Evolutionary conservation across 1,140 invertebrate genomes (phyloP).

Genomic region (Brachionus rotundiformis): DNA sequence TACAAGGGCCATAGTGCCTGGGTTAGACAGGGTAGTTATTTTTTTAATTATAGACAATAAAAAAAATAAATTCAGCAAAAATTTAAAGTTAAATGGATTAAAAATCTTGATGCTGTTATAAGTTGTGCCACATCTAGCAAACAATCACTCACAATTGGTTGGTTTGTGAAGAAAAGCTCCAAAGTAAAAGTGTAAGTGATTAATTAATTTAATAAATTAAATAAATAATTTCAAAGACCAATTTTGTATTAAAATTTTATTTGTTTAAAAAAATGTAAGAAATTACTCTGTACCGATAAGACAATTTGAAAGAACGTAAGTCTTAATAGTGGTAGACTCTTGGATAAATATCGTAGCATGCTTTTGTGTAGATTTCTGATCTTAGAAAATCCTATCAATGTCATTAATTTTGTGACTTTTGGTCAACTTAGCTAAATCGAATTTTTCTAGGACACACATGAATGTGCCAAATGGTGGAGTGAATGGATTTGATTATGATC

Average conservation of each 20-base stretch:
- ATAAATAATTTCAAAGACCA: background rate
- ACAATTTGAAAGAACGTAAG: constrained; percentile 42
- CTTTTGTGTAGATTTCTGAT: background rate
- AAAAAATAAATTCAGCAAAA: background rate
- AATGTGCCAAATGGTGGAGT: constrained; percentile 40
- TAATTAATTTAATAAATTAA: background rate
- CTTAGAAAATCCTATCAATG: background rate
- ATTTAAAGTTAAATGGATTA: constrained; percentile 59
- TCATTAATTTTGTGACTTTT: background rate
- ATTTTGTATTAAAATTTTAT: background rate
- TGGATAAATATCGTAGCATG: constrained; percentile 12
- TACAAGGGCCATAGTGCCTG: constrained; percentile 61
- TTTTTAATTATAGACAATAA: background rate
- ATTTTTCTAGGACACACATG: constrained; percentile 28
- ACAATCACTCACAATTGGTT: constrained; percentile 62
- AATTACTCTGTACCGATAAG: constrained; percentile 43
- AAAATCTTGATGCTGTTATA: constrained; percentile 62
- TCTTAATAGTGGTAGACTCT: background rate
- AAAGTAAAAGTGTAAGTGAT: constrained; percentile 44
- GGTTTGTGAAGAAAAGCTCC: constrained; percentile 60
- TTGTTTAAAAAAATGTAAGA: background rate
- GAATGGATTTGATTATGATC: constrained; percentile 45
- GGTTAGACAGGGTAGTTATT: constrained; percentile 60
- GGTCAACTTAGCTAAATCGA: background rate
- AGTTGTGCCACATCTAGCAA: constrained; percentile 60